Conservation (phyloP, 37 sponge, comb jelly and placozoan species). For the Axinella damicornis region DNA sequence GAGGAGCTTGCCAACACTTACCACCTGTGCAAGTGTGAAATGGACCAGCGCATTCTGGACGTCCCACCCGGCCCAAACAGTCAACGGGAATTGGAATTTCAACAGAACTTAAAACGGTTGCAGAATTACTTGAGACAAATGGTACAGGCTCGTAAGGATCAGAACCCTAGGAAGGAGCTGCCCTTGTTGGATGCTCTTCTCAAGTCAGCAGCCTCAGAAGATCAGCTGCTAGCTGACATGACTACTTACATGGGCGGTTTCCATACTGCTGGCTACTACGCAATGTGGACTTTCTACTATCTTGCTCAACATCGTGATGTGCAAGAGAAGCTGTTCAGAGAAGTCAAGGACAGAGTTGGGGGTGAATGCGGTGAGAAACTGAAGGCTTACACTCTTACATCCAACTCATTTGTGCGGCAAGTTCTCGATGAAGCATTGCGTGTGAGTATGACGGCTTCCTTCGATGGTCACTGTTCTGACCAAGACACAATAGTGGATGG, state of each 20-base stretch:
- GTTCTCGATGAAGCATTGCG: slow-evolving; percentile 43
- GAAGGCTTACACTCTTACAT: slow-evolving; percentile 26
- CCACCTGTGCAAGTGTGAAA: slow-evolving; percentile 42
- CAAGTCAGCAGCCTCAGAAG: slow-evolving; percentile 27
- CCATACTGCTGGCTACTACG: slow-evolving; percentile 32
- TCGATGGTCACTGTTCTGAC: slow-evolving; percentile 25
- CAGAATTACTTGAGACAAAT: slow-evolving; percentile 18
- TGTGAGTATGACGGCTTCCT: slow-evolving; percentile 7
- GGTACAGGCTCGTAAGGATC: slow-evolving; percentile 4
- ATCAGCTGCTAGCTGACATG: slow-evolving; percentile 28
- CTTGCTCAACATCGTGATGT: slow-evolving; percentile 40
- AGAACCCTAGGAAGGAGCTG: not conserved
- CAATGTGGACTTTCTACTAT: slow-evolving; percentile 26
- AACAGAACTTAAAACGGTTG: slow-evolving; percentile 5
- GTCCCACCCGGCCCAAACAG: slow-evolving; percentile 12
- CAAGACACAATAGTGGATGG: slow-evolving; percentile 33
- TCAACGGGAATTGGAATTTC: slow-evolving; percentile 28
- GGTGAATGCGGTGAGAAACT: slow-evolving; percentile 28
- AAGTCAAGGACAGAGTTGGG: slow-evolving; percentile 10
- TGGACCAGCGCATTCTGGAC: slow-evolving; percentile 28
- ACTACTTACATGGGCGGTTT: slow-evolving; percentile 37
- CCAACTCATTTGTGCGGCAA: slow-evolving; percentile 36
- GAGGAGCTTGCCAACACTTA: slow-evolving; percentile 26
- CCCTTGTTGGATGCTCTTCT: slow-evolving; percentile 44
- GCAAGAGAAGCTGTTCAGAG: slow-evolving; percentile 19